These are phyloP conservation scores for Papio anubis DNA, from an alignment of 2,113 vertebrate species.

Conservation along the genomic window DNA sequence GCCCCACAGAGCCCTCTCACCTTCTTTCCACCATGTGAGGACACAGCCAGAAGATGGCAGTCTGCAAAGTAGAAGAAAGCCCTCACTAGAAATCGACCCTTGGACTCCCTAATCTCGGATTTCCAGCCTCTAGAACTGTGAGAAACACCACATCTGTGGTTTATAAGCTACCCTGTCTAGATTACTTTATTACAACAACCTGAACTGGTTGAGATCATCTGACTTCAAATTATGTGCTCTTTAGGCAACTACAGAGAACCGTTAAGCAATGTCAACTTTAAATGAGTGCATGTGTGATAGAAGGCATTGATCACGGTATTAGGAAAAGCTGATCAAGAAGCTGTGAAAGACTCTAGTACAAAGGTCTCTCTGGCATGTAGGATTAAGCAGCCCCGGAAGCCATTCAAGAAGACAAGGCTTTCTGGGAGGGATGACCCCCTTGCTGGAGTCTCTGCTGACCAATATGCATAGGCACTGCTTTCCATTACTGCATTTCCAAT, in stretches of 20 bases:
- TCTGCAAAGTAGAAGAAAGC: not conserved
- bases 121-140: not conserved
- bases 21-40: not conserved
- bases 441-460: not conserved
- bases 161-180: not conserved
- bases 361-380: not conserved
- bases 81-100: not conserved
- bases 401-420: no score
- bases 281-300: fast-evolving
- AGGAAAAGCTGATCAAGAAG: not conserved
- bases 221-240: not conserved
- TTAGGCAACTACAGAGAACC: not conserved
- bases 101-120: not conserved
- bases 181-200: not conserved
- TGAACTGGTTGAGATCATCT: not conserved
- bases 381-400: not conserved
- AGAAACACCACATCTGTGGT: not conserved
- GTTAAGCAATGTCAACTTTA: not conserved
- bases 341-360: not conserved
- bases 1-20: not conserved
- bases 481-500: no score
- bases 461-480: fast-evolving
- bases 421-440: not conserved
- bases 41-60: not conserved
- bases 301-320: not conserved